A percentile compares a stretch with the other conserved stretches of the same genome.
Conservation (phyloP, 92 coral and sea anemone genomes). For the Isaurus tuberculatus region DNA sequence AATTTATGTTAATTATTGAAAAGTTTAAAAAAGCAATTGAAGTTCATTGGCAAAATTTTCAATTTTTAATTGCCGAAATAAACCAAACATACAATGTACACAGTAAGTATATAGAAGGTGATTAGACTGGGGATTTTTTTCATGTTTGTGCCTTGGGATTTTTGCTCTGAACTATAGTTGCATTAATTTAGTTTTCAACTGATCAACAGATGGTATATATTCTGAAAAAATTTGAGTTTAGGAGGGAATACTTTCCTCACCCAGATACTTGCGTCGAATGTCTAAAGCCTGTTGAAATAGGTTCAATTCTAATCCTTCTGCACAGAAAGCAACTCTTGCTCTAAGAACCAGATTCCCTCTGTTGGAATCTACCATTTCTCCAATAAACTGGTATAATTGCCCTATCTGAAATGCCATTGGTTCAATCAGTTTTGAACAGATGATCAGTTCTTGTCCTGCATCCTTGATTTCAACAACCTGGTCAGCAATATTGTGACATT, state of each 20-base stretch:
- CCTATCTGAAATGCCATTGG: slow-evolving; percentile 84
- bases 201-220: neutral
- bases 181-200: neutral
- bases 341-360: slow-evolving; percentile 52
- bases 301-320: slow-evolving; percentile 79
- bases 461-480: slow-evolving; percentile 70
- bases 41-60: no score
- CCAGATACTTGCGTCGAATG: slow-evolving; percentile 66
- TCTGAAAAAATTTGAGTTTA: neutral
- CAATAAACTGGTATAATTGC: slow-evolving; percentile 81
- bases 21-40: no score
- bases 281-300: slow-evolving; percentile 81
- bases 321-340: slow-evolving; percentile 77
- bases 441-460: slow-evolving; percentile 61
- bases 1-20: no score
- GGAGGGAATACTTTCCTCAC: slow-evolving; percentile 44
- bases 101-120: no score
- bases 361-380: slow-evolving; percentile 50
- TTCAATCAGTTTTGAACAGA: slow-evolving; percentile 76
- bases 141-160: no score
- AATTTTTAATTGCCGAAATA: no score
- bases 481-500: slow-evolving; percentile 68
- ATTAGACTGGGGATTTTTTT: no score
- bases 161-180: no score
- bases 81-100: no score